Conservation (phyloP, 2,888 invertebrate genomes). For the Epinotia brunnichana region DNA sequence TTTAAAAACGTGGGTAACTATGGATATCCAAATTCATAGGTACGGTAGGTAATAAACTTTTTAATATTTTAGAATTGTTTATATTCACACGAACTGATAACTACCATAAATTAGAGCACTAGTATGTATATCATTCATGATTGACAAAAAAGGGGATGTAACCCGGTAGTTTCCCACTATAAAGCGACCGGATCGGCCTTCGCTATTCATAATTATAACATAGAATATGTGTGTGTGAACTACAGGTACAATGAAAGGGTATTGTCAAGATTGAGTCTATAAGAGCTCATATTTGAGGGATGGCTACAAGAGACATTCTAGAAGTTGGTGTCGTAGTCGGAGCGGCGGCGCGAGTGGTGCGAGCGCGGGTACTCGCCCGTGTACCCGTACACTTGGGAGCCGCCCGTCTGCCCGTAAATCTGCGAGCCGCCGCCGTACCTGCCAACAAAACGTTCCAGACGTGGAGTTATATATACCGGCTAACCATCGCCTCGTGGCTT, state of each 20-base stretch:
- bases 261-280: slow-evolving; percentile 74
- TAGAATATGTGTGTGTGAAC: slow-evolving; percentile 10
- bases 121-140: background rate
- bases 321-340: slow-evolving; percentile 92
- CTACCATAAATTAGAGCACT: slow-evolving; percentile 19
- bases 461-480: slow-evolving; percentile 2
- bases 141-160: slow-evolving; percentile 1
- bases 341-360: slow-evolving; percentile 86
- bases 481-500: background rate
- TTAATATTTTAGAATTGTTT: slow-evolving; percentile 54
- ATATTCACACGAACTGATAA: slow-evolving; percentile 76
- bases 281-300: slow-evolving; percentile 52
- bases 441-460: slow-evolving; percentile 47
- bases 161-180: background rate
- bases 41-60: slow-evolving; percentile 16
- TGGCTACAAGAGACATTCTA: slow-evolving; percentile 64
- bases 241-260: slow-evolving; percentile 54
- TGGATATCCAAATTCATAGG: slow-evolving; percentile 19
- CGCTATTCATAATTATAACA: slow-evolving; percentile 1
- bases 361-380: slow-evolving; percentile 80
- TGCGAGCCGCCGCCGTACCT: slow-evolving; percentile 85
- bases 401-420: slow-evolving; percentile 87
- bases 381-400: slow-evolving; percentile 83
- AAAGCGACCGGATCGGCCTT: background rate
- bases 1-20: slow-evolving; percentile 45